These are phyloP conservation scores for Etia nguti DNA, from an alignment of 2,113 vertebrate genomes.

Conservation along the genomic window DNA sequence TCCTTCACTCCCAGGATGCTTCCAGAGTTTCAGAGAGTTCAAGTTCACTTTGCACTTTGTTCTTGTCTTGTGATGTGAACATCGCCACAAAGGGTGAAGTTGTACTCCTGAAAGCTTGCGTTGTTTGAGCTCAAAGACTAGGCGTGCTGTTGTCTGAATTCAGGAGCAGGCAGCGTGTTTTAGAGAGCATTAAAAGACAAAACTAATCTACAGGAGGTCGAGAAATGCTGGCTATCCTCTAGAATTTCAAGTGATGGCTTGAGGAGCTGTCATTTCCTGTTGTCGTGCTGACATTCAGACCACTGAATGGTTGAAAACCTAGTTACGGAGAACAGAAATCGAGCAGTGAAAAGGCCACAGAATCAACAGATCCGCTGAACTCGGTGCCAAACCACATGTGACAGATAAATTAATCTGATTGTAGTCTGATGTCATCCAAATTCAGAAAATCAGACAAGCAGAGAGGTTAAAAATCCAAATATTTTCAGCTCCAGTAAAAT, in stretches of 20 bases:
- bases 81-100: neutral
- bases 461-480: neutral
- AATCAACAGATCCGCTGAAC: neutral
- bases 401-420: neutral
- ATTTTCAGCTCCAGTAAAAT: neutral
- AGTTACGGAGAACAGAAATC: neutral
- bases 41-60: slow-evolving; percentile 35
- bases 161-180: neutral
- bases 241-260: neutral
- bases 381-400: neutral
- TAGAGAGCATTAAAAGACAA: neutral
- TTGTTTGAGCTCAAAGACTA: neutral
- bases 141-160: neutral
- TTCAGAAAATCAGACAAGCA: neutral
- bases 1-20: slow-evolving; percentile 25
- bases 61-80: neutral
- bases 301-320: neutral
- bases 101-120: neutral
- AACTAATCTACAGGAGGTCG: neutral
- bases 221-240: neutral
- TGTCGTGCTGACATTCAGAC: neutral
- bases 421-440: neutral
- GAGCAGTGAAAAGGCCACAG: neutral
- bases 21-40: slow-evolving; percentile 27
- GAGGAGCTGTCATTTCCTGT: neutral